A percentile compares a stretch with the other conserved stretches of the same genome.
Evolutionary conservation across 2,888 invertebrate genomes (phyloP).

Genomic region (Rhimphoctona megacephalus): DNA sequence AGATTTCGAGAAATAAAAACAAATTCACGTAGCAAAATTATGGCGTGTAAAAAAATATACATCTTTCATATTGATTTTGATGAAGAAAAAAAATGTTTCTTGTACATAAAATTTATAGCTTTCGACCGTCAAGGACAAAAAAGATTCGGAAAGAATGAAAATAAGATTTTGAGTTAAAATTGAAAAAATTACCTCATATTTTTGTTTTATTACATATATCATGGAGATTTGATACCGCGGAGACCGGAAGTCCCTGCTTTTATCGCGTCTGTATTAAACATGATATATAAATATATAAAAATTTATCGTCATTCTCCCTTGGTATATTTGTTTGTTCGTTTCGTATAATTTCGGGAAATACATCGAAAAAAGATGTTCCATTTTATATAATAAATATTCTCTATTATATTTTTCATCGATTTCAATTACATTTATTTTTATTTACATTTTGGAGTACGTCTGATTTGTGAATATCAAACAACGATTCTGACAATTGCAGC

Average conservation of each 20-base stretch:
- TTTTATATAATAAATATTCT: neutral
- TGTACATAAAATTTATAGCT: neutral
- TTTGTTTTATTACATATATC: slow-evolving; percentile 9
- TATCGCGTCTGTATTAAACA: slow-evolving; percentile 34
- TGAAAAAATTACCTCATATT: neutral
- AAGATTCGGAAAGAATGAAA: neutral
- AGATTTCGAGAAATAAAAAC: neutral
- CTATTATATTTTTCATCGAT: neutral
- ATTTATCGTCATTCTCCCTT: no score
- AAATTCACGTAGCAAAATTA: neutral
- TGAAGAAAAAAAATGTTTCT: neutral
- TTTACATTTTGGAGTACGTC: neutral
- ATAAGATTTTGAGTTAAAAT: neutral
- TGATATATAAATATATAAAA: slow-evolving; percentile 8
- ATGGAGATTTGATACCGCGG: neutral
- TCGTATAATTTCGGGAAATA: neutral
- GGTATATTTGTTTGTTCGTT: slow-evolving; percentile 23
- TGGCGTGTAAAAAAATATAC: neutral
- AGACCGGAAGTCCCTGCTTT: slow-evolving; percentile 52
- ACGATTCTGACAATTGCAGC: neutral
- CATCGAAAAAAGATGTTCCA: neutral
- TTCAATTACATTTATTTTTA: neutral
- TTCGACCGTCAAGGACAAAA: neutral
- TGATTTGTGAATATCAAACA: neutral
- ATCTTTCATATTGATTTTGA: neutral